Base-by-base conservation (phyloP, 2,797 vertebrate species). In the Myotis daubentonii region DNA sequence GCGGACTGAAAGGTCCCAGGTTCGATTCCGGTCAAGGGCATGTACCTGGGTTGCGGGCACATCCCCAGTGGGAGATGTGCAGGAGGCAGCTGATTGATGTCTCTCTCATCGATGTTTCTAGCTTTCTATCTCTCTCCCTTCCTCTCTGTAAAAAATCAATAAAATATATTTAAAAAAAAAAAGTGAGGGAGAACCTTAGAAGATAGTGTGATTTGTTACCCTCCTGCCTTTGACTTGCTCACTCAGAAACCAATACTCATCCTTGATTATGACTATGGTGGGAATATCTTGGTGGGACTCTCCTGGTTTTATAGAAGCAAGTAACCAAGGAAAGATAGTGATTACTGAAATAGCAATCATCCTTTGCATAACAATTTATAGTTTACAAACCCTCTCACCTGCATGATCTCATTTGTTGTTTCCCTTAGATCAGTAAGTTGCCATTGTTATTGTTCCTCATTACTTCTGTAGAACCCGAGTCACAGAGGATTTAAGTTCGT, bases 321-420 rank as follows among this genome's bases (percentile, higher is more conserved):
- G 20, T 53, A 83, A 89, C 12, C 33, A 88, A 93, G 47, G 75
- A 60, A 83, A 89, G 65, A 74, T 47, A 81, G 44, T 78, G 86
- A 86, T 44, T 83, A n/a, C 19, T 83, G 41, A 51, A 84, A 81
- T 47, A 91, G 57, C 75, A 92, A 2, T 79, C 47, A 83, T 89
- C 62, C 72, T 87, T 80, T 83, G 23, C 70, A 62, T 90, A 88
- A 76, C 38, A 88, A n/a, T 84, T 80, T 96, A 44, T 5, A 84
- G 22, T 33, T 81, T 80, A 71, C 11, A 79, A 71, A 87, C n/a
- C 1, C 15, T 83, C 41, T 87, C 65, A 57, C 65, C 82, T 65
- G 5, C 28, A 36, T 89, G 22, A 79, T 87, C 49, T 93, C 66
- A 80, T 38, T 75, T 80, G 6, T 76, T 90, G 44, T 90, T 90